Base-by-base conservation (phyloP, 2,888 invertebrate species). In the Pyrrhosoma nymphula region DNA sequence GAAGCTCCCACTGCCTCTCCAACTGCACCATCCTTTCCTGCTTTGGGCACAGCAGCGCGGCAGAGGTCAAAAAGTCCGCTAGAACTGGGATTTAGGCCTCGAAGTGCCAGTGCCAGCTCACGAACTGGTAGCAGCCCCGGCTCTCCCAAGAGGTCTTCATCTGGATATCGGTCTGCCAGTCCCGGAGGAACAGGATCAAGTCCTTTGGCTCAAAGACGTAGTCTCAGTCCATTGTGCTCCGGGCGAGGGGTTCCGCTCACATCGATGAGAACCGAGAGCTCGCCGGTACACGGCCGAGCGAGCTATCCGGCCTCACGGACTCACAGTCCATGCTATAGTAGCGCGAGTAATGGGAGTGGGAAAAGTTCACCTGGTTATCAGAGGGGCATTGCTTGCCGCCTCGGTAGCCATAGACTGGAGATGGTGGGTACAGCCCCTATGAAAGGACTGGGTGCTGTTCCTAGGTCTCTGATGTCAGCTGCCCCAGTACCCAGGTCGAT, bases 281-380 rank as follows among this genome's bases (percentile, higher is more conserved):
- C 95, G 30, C 95, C 96, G 23, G 95, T 91, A 20, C 95, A 95
- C n/a, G 95, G 95, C 35, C 88, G 95, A 12, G 95, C 96, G 26
- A 96, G 96, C 82, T 96, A 95, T 90, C 96, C 96, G n/a, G 95
- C 95, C 69, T 96, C 96, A 20, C 93, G 96, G 39, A 96, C 96
- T 26, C 96, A 96, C 88, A 96, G 96, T 56, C 96, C 96, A 18
- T 96, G 95, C 95, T 96, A 95, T 93, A 96, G 96, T 90, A 96
- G 95, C 93, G 95, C 96, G n/a, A 96, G 96, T 95, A 95, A 95
- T 95, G 96, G 96, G 14, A 96, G 96, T 69, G 96, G 96, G 20
- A 96, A 95, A 90, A 96, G 96, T 93, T 96, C 96, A 20, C 96
- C 96, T 0, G 95, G 95, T 60, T 96, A 95, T 90, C 96, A 96